These are phyloP conservation scores for Hydrophis major DNA, from an alignment of 2,797 vertebrate genomes.

Conservation along the genomic window DNA sequence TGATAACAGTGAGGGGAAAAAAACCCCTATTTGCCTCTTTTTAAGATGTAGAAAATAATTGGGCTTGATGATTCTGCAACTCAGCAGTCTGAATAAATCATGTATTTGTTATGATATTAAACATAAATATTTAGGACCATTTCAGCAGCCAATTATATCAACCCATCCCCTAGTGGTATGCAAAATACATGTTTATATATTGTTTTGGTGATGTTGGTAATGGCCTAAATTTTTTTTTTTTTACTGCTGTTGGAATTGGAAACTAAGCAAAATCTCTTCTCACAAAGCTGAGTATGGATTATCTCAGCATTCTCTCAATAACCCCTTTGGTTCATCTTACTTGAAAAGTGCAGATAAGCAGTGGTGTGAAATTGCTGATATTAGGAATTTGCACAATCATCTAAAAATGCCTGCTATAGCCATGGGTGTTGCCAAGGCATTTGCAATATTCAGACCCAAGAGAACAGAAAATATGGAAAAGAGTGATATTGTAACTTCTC, in stretches of 20 bases:
- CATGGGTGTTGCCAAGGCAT: background rate
- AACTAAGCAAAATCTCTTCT: background rate
- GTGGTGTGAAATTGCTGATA: background rate
- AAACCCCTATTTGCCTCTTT: background rate
- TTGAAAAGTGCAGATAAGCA: background rate
- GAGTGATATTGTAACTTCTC: background rate
- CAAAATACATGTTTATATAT: background rate
- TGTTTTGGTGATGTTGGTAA: conserved; percentile 13
- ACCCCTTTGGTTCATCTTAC: background rate
- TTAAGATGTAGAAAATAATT: conserved; percentile 2
- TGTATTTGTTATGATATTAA: conserved; percentile 21
- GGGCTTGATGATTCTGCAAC: background rate
- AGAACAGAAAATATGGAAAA: background rate
- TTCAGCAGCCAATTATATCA: background rate
- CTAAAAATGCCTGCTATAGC: background rate
- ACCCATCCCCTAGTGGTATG: background rate
- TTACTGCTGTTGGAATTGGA: conserved; percentile 1
- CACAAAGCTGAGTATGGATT: background rate
- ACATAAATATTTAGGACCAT: background rate
- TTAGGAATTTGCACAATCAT: background rate
- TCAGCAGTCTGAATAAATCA: background rate
- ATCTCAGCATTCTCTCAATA: background rate
- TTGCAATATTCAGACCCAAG: background rate
- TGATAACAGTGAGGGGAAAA: background rate
- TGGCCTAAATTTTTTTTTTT: conserved; percentile 7